A percentile compares a stretch with the other conserved stretches of the same genome.
Evolutionary conservation across 1,140 invertebrate species (phyloP).

Genomic region (Trachymyrmex cornetzi): DNA sequence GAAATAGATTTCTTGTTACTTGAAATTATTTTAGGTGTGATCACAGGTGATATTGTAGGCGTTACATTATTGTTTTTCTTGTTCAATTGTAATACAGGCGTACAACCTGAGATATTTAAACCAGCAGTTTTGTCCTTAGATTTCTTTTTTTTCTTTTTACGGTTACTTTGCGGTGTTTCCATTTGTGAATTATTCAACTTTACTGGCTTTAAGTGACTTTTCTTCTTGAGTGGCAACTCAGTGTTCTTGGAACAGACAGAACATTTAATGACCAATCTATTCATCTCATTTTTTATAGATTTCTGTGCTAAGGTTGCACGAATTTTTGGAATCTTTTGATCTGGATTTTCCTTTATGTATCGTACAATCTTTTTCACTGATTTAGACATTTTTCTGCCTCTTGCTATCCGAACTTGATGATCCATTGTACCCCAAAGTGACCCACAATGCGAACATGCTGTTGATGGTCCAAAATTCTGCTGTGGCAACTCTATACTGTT

Average conservation of each 20-base stretch:
- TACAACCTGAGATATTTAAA: slow-evolving; percentile 77
- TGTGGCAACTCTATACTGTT: slow-evolving; percentile 72
- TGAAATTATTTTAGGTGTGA: background rate
- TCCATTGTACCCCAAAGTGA: slow-evolving; percentile 78
- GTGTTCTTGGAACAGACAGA: slow-evolving; percentile 78
- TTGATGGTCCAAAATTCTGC: slow-evolving; percentile 76
- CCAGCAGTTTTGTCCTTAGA: slow-evolving; percentile 81
- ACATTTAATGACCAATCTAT: slow-evolving; percentile 81
- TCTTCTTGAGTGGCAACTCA: slow-evolving; percentile 75
- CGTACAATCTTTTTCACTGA: slow-evolving; percentile 72
- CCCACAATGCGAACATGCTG: slow-evolving; percentile 83
- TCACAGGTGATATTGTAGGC: background rate
- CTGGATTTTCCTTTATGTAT: slow-evolving; percentile 32
- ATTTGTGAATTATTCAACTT: background rate
- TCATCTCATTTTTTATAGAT: slow-evolving; percentile 77
- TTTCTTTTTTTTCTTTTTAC: slow-evolving; percentile 79
- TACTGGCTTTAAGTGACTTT: slow-evolving; percentile 60
- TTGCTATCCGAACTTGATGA: slow-evolving; percentile 74
- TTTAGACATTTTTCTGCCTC: slow-evolving; percentile 73
- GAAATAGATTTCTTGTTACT: slow-evolving; percentile 59
- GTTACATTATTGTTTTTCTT: slow-evolving; percentile 48
- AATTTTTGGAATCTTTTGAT: slow-evolving; percentile 72
- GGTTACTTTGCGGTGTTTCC: slow-evolving; percentile 22
- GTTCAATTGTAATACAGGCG: slow-evolving; percentile 22
- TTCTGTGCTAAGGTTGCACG: slow-evolving; percentile 75